These are phyloP conservation scores for Rhinoraja longicauda DNA, from an alignment of 2,797 vertebrate genomes.

Conservation along the genomic window DNA sequence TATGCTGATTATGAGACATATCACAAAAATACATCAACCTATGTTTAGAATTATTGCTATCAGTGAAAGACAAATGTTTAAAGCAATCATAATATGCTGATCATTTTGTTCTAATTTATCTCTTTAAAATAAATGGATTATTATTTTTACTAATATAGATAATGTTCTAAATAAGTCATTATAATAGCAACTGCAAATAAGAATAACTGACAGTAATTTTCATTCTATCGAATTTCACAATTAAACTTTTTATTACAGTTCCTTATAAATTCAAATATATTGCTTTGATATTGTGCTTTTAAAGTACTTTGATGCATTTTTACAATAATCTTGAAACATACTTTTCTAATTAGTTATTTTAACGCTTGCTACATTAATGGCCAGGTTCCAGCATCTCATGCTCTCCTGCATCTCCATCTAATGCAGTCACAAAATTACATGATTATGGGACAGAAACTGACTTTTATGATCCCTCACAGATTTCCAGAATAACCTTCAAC, in stretches of 20 bases:
- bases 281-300: background rate
- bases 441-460: background rate
- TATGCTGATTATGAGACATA: background rate
- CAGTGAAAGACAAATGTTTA: background rate
- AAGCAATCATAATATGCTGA: background rate
- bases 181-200: too few relatives aligned
- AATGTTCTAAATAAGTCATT: background rate
- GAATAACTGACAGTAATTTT: background rate
- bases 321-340: slow-evolving; percentile 5
- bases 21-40: background rate
- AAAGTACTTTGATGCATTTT: background rate
- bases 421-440: background rate
- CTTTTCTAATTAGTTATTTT: background rate
- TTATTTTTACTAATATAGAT: background rate
- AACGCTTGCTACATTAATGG: background rate
- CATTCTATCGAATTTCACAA: background rate
- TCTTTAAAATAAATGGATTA: background rate
- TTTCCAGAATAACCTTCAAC: background rate
- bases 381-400: background rate
- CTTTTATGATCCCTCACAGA: background rate
- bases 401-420: background rate
- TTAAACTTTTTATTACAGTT: background rate
- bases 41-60: background rate
- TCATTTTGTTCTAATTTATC: background rate
- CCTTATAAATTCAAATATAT: background rate